A percentile compares a stretch with the other conserved stretches of the same genome.
Evolutionary conservation across 2,797 vertebrate species (phyloP).

Genomic region (Meriones psammophilus): DNA sequence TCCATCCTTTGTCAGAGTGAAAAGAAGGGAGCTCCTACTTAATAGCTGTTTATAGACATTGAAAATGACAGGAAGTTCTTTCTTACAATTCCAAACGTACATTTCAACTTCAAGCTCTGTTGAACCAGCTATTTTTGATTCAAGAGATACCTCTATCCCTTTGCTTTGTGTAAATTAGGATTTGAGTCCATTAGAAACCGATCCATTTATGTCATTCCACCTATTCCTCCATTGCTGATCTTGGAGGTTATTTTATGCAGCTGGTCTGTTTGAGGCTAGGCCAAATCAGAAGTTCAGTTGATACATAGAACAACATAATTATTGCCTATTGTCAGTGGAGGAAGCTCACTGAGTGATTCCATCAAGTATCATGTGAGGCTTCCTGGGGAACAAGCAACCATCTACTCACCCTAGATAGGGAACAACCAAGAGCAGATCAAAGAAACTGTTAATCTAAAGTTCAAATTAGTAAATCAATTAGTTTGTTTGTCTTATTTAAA

Average conservation of each 20-base stretch:
- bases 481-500: not conserved
- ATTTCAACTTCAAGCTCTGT: slow-evolving; percentile 30
- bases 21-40: not conserved
- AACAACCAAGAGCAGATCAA: not conserved
- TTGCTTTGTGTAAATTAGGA: not conserved
- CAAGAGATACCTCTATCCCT: not conserved
- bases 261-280: not conserved
- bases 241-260: not conserved
- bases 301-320: not conserved
- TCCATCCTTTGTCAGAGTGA: not conserved
- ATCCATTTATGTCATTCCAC: not conserved
- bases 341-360: not conserved
- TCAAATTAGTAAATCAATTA: not conserved
- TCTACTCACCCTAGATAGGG: not conserved
- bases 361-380: not conserved
- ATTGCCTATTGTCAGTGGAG: not conserved
- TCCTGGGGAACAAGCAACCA: not conserved
- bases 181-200: slow-evolving; percentile 3
- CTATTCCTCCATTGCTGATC: not conserved
- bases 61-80: not conserved
- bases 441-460: not conserved
- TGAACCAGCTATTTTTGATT: not conserved
- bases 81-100: not conserved
- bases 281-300: not conserved
- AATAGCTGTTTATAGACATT: not conserved